Conservation (phyloP, 2,113 vertebrate genomes). For the Synchiropus splendidus region DNA sequence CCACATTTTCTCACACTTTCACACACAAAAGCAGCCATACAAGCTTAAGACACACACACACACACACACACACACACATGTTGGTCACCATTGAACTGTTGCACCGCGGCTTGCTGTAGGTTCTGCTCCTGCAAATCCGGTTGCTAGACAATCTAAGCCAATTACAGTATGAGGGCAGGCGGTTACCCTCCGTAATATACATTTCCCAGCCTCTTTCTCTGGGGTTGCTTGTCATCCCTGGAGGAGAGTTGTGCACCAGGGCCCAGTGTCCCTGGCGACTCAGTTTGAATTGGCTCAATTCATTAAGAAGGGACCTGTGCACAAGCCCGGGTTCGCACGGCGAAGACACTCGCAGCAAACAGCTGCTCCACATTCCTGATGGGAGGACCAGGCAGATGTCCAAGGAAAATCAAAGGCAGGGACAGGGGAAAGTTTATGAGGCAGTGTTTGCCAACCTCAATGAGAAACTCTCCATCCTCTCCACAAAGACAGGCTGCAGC, state of each 20-base stretch:
- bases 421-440: constrained; percentile 86
- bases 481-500: constrained; percentile 91
- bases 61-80: constrained; percentile 10
- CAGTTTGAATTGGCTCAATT: constrained; percentile 89
- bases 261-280: constrained; percentile 61
- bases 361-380: constrained; percentile 97
- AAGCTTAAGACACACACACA: constrained; percentile 24
- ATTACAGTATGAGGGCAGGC: constrained; percentile 86
- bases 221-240: constrained; percentile 61
- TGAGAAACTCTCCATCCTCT: constrained; percentile 82
- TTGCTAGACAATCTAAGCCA: constrained; percentile 97
- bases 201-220: constrained; percentile 67
- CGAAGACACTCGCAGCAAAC: constrained; percentile 89
- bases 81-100: constrained; percentile 57
- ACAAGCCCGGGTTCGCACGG: constrained; percentile 71
- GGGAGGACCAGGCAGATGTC: constrained; percentile 95
- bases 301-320: constrained; percentile 79
- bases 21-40: too few relatives aligned
- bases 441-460: constrained; percentile 94
- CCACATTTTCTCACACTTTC: neutral
- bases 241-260: constrained; percentile 73
- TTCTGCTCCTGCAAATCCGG: constrained; percentile 85
- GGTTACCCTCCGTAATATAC: constrained; percentile 72
- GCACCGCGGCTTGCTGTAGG: constrained; percentile 50
- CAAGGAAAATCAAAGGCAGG: constrained; percentile 97